A percentile compares a stretch with the other conserved stretches of the same genome.
These are phyloP conservation scores for Porphyrio hochstetteri DNA, from an alignment of 2,113 vertebrate species.

Conservation along the genomic window DNA sequence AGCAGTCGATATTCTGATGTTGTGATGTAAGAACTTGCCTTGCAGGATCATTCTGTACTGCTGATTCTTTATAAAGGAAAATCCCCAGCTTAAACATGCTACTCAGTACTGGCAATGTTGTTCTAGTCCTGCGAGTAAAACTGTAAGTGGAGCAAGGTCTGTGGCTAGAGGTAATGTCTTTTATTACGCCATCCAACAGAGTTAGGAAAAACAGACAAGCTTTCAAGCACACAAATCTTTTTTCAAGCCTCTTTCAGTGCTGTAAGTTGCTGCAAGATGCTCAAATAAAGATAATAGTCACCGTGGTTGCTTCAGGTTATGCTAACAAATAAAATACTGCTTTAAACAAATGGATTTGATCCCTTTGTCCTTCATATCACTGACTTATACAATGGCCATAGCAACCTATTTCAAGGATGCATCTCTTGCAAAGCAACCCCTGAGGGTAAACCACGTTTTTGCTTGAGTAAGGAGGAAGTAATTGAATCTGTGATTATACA, in stretches of 20 bases:
- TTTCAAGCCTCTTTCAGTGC: not conserved
- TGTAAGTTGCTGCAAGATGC: not conserved
- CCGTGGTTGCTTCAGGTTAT: not conserved
- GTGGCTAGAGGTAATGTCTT: not conserved
- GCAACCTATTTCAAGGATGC: not conserved
- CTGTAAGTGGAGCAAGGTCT: not conserved
- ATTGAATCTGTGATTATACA: not conserved
- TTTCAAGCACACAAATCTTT: not conserved
- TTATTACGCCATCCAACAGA: not conserved
- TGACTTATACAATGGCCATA: not conserved
- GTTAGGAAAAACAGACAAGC: not conserved
- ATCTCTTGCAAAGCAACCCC: not conserved
- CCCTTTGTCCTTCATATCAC: not conserved
- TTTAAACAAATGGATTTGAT: constrained; percentile 1
- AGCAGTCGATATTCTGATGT: not conserved
- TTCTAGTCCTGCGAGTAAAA: not conserved
- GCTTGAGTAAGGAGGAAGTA: not conserved
- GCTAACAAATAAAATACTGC: not conserved
- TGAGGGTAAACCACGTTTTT: not conserved
- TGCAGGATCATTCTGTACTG: accelerated
- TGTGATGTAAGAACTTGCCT: not conserved
- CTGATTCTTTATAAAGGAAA: not conserved
- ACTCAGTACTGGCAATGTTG: not conserved
- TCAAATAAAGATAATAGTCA: constrained; percentile 34
- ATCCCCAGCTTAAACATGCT: not conserved